phyloP scores from a whole-genome alignment of 1,140 invertebrate species.

The Archivesica marissinica region DNA sequence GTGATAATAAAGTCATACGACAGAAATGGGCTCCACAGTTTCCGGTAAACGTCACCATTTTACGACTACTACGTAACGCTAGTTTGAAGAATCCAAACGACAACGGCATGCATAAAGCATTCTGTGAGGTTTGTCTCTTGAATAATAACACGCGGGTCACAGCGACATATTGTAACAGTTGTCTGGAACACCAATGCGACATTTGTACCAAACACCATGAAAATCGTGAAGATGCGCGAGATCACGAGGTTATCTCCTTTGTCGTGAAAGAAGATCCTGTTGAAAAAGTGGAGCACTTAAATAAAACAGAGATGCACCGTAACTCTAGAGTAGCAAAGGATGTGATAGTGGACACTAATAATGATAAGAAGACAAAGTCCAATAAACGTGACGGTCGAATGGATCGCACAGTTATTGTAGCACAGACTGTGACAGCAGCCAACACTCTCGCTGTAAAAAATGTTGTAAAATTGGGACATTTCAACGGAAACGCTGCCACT shows the following conservation, averaged over 20 bases:
- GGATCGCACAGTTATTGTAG: not conserved
- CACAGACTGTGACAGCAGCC: slow-evolving; percentile 39
- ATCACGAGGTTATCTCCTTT: slow-evolving; percentile 34
- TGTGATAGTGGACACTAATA: not conserved
- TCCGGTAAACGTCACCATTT: slow-evolving; percentile 35
- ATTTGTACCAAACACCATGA: slow-evolving; percentile 45
- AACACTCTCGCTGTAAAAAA: slow-evolving; percentile 9
- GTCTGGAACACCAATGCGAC: slow-evolving; percentile 50
- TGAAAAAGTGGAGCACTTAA: slow-evolving; percentile 5
- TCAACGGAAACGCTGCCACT: slow-evolving; percentile 45
- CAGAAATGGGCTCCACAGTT: slow-evolving; percentile 54
- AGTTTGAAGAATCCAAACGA: slow-evolving; percentile 32
- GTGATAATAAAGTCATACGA: slow-evolving; percentile 1
- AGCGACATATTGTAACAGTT: slow-evolving; percentile 36
- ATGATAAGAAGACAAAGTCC: not conserved
- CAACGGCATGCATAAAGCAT: slow-evolving; percentile 34
- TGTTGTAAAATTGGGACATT: slow-evolving; percentile 38
- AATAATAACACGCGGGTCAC: slow-evolving; percentile 35
- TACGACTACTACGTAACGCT: slow-evolving; percentile 42
- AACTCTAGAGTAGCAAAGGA: not conserved
- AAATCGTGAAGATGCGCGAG: slow-evolving; percentile 28
- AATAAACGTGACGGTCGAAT: not conserved
- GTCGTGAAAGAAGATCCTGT: not conserved
- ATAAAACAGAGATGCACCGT: slow-evolving; percentile 1
- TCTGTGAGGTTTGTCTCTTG: slow-evolving; percentile 52